Evolutionary conservation across 2,113 vertebrate genomes (phyloP).

Genomic region (Corythaeola cristata): DNA sequence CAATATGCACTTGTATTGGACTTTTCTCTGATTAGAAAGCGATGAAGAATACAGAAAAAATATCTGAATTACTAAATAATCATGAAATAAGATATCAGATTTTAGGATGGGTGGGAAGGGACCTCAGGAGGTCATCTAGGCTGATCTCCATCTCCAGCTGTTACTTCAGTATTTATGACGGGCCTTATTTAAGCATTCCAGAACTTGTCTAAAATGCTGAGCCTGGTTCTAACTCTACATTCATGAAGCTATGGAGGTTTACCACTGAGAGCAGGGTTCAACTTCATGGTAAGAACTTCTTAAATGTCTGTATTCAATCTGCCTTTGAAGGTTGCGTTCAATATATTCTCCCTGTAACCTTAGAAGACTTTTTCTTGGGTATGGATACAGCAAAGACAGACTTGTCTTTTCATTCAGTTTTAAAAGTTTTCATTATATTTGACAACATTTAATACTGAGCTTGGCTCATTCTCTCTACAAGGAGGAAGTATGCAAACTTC

Average conservation of each 20-base stretch:
- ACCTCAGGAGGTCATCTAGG: background rate
- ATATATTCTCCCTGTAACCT: background rate
- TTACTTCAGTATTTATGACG: background rate
- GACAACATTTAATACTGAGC: background rate
- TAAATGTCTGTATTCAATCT: background rate
- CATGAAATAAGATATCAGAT: background rate
- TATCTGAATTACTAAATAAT: background rate
- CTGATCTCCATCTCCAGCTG: background rate
- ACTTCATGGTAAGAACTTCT: background rate
- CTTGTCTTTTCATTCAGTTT: background rate
- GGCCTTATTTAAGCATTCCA: background rate
- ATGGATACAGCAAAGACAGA: background rate
- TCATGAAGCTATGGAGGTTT: background rate
- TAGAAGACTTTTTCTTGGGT: background rate
- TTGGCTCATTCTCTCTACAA: background rate
- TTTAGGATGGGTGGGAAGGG: background rate
- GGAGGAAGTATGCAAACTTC: constrained; percentile 4
- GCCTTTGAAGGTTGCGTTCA: background rate
- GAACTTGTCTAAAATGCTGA: background rate
- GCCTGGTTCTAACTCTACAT: background rate
- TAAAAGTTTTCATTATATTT: background rate
- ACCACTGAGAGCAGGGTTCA: background rate
- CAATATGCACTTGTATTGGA: background rate
- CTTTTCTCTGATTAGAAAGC: background rate
- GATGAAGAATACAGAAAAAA: background rate